These are phyloP conservation scores for Carollia perspicillata DNA, from an alignment of 2,113 vertebrate genomes.

Conservation along the genomic window DNA sequence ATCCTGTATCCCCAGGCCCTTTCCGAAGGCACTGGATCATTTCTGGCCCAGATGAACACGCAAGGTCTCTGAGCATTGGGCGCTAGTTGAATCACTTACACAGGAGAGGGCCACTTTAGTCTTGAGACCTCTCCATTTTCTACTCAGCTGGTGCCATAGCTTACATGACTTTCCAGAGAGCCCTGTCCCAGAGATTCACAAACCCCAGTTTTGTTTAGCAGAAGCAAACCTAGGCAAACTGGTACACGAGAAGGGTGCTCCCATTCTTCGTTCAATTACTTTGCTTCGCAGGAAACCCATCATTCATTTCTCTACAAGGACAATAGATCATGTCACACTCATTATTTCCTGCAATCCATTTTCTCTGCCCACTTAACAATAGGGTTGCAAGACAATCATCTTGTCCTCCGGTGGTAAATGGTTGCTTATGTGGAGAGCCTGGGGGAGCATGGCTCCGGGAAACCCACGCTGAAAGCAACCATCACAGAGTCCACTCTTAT, in stretches of 20 bases:
- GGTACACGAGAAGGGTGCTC: background rate
- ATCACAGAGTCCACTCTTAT: background rate
- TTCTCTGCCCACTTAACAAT: background rate
- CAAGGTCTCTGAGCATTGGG: background rate
- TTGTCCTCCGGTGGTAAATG: background rate
- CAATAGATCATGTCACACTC: background rate
- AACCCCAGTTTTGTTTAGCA: background rate
- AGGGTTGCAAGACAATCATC: background rate
- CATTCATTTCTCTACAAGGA: background rate
- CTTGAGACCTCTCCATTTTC: background rate
- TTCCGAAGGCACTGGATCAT: background rate
- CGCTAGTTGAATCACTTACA: background rate
- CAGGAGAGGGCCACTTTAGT: background rate
- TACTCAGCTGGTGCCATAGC: background rate
- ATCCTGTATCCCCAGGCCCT: rapidly evolving
- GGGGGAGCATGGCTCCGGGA: background rate
- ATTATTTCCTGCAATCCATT: background rate
- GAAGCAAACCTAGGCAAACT: background rate
- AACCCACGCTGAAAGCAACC: background rate
- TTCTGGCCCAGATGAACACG: background rate
- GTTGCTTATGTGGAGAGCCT: background rate
- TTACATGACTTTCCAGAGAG: background rate
- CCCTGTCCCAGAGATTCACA: background rate
- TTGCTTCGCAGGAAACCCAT: background rate
- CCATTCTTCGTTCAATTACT: background rate